Conservation (phyloP, 2,113 vertebrate species). For the Galemys pyrenaicus region DNA sequence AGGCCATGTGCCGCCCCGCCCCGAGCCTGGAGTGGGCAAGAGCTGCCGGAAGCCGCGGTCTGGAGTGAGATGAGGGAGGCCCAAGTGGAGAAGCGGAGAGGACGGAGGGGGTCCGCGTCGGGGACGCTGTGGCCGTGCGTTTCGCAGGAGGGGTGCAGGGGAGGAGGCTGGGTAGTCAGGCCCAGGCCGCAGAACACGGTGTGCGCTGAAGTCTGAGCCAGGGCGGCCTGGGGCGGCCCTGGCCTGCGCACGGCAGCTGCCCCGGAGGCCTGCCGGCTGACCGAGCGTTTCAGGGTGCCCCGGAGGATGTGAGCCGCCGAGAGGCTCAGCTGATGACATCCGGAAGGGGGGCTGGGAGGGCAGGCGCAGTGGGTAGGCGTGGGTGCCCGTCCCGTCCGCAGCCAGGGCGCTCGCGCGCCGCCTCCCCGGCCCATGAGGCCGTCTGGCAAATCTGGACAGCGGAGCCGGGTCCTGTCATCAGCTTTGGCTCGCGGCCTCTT, state of each 20-base stretch:
- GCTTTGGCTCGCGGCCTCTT: neutral
- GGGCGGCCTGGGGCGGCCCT: neutral
- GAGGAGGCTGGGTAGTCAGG: neutral
- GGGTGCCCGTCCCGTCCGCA: neutral
- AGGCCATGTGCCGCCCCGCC: neutral
- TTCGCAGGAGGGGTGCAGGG: too few species aligned
- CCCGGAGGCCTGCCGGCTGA: neutral
- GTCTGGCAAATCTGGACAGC: neutral
- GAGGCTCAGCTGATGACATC: neutral
- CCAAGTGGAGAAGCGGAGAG: neutral
- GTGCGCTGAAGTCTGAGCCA: too few species aligned
- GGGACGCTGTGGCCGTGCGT: neutral
- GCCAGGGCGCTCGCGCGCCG: too few species aligned
- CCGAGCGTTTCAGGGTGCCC: neutral
- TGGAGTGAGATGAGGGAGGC: too few species aligned
- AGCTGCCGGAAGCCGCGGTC: neutral
- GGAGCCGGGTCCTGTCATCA: neutral
- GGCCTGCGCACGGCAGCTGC: neutral
- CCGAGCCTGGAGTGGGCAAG: neutral
- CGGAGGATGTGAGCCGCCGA: neutral
- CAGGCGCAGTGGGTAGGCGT: accelerated
- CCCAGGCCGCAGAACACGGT: too few species aligned
- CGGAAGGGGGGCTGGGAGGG: neutral
- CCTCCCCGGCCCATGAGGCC: neutral
- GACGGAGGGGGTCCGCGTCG: neutral